Evolutionary conservation across 1,140 invertebrate species (phyloP), one percentile per base, ranked within the genome.

Genomic region (Tetranychus urticae): DNA sequence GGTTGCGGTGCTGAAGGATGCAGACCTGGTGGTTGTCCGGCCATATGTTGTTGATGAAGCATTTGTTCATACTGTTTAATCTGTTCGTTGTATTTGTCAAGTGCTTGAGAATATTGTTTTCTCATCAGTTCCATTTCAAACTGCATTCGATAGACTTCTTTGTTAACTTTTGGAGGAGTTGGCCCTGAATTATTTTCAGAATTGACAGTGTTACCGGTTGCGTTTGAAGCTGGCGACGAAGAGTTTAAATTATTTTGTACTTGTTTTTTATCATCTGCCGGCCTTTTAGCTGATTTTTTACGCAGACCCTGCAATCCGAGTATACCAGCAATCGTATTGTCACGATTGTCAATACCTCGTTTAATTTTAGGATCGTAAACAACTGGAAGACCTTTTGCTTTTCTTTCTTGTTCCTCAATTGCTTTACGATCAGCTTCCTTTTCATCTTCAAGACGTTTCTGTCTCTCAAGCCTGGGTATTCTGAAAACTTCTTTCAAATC

Each of bases 401-500:
- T 56, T 46, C 61, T 54, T 39, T 65, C 62, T 64, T 62, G 56
- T 35, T 59, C 34, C 61, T 66, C 65, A 42, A 42, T 62, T 1
- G 61, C 46, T 34, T 59, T 55, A 31, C 62, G 55, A 60, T 70
- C 79, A 60, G 86, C 87, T 77, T 90, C 86, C 61, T 85, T 74
- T 72, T 92, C 88, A 68, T 91, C 87, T 68, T 90, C 86, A 69
- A 88, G 88, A 84, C 89, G 87, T 71, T 88, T 84, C 69, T 90
- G 84, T 56, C 88, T 78, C 68, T 93, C 85, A 67, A 91, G 90
- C 72, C 93, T 93, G 10, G 92, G 92, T 68, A 97, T 97, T 71
- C 86, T 81, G 69, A 91, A 96, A 33, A 85, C 80, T 74, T 90
- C 86, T 73, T 88, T 87, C 13, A 92, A 75, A 67, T 78, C 80